phyloP scores from a whole-genome alignment of 2,797 vertebrate genomes.

The Crocidura indochinensis region DNA sequence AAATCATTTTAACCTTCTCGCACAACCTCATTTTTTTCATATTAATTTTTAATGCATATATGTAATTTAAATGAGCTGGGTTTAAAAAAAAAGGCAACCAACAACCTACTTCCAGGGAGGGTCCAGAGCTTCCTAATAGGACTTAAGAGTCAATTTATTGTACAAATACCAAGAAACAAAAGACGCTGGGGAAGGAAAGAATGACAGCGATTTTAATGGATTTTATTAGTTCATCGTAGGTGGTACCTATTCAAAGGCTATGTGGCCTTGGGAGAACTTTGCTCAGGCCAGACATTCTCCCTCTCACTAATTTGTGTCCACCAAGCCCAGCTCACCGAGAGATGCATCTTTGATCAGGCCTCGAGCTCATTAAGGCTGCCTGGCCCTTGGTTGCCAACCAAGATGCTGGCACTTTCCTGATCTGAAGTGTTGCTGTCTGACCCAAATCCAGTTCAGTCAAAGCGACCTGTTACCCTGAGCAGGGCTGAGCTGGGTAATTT shows the following conservation, averaged over 20 bases:
- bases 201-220: neutral
- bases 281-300: neutral
- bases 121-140: neutral
- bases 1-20: neutral
- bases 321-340: neutral
- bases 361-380: neutral
- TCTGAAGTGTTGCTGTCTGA: conserved; percentile 53
- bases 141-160: conserved; percentile 4
- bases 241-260: neutral
- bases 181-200: neutral
- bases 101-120: neutral
- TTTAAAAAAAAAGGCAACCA: neutral
- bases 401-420: conserved; percentile 44
- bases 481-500: conserved; percentile 74
- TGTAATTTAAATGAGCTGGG: conserved; percentile 53
- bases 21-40: conserved; percentile 44
- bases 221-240: conserved; percentile 16
- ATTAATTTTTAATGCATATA: conserved; percentile 62
- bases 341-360: neutral
- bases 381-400: neutral
- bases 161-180: conserved; percentile 64
- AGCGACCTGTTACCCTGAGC: conserved; percentile 66
- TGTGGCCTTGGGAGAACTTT: conserved; percentile 1
- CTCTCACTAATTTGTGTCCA: neutral
- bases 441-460: conserved; percentile 69